phyloP scores from a whole-genome alignment of 2,113 vertebrate species.

The Rattus rattus region DNA sequence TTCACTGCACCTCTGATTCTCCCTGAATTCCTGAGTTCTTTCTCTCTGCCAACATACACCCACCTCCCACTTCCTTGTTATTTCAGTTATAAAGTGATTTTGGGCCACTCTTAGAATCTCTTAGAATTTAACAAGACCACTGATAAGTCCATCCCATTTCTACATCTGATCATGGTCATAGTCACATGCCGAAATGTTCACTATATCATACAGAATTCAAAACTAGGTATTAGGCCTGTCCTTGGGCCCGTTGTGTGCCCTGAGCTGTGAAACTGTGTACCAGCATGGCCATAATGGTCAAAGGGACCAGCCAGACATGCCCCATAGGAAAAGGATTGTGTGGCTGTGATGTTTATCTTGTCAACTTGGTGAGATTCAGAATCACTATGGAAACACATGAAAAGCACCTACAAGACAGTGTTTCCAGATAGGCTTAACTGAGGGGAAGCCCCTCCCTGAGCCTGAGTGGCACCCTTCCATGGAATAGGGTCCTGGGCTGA shows the following conservation, averaged over 20 bases:
- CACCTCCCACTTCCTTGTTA: neutral
- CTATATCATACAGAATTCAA: neutral
- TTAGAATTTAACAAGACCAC: neutral
- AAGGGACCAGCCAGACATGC: neutral
- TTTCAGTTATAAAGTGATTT: neutral
- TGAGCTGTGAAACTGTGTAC: neutral
- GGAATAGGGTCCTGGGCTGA: neutral
- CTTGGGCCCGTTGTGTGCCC: too few species aligned
- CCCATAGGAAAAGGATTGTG: neutral
- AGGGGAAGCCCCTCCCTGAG: neutral
- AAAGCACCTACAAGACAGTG: neutral
- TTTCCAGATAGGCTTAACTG: neutral
- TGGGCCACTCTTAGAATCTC: neutral
- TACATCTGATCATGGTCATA: neutral
- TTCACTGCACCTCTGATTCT: neutral
- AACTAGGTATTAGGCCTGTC: neutral
- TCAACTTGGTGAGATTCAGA: neutral
- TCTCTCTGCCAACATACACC: neutral
- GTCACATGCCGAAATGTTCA: neutral
- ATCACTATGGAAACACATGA: neutral
- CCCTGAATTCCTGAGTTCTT: neutral
- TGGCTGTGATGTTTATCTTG: neutral
- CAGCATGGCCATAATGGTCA: neutral
- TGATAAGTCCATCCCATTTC: neutral
- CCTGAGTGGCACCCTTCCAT: neutral